phyloP scores from a whole-genome alignment of 2,113 vertebrate species.

The Myrmophylax atrothorax region DNA sequence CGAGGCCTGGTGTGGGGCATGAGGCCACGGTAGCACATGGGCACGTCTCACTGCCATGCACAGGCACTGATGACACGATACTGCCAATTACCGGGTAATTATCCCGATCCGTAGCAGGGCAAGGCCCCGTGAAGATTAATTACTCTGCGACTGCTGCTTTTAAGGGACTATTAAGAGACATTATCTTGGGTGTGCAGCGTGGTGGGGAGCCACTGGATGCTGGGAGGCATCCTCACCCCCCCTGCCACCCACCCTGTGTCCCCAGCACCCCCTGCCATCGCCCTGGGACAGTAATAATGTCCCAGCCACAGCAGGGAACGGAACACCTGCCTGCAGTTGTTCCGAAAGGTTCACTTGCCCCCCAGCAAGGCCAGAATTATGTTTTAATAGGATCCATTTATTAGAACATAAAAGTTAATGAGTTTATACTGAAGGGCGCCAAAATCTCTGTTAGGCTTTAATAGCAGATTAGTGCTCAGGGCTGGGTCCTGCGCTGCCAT shows the following conservation, averaged over 20 bases:
- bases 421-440: constrained; percentile 83
- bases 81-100: constrained; percentile 61
- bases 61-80: constrained; percentile 41
- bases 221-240: background rate
- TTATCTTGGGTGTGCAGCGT: background rate
- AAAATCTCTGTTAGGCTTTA: constrained; percentile 80
- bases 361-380: constrained; percentile 75
- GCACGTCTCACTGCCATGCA: background rate
- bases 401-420: constrained; percentile 86
- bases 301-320: accelerated
- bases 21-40: background rate
- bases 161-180: constrained; percentile 58
- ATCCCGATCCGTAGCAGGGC: constrained; percentile 31
- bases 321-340: background rate
- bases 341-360: constrained; percentile 60
- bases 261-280: accelerated
- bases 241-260: background rate
- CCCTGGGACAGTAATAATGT: accelerated
- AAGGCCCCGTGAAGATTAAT: constrained; percentile 62
- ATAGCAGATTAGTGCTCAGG: constrained; percentile 77
- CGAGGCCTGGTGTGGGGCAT: accelerated
- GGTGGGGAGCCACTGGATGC: background rate
- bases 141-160: constrained; percentile 36
- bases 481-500: background rate
- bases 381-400: constrained; percentile 84